These are phyloP conservation scores for Heliornis fulica DNA, from an alignment of 2,113 vertebrate species.

Conservation along the genomic window DNA sequence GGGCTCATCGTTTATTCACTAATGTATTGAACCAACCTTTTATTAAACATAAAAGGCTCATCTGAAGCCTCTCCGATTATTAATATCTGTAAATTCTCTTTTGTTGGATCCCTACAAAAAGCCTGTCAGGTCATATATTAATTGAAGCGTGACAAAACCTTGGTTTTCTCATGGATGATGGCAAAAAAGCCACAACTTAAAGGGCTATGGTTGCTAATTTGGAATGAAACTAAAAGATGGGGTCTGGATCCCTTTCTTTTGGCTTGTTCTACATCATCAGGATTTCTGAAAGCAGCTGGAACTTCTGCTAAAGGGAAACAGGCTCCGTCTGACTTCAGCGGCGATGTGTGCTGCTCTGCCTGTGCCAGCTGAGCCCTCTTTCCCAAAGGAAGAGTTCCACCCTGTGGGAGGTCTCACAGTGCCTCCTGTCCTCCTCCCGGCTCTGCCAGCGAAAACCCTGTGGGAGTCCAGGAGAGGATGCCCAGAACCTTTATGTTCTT, in stretches of 20 bases:
- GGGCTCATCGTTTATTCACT: neutral
- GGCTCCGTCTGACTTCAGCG: neutral
- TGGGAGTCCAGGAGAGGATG: neutral
- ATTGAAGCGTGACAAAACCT: neutral
- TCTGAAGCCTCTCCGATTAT: neutral
- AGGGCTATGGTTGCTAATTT: neutral
- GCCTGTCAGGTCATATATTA: neutral
- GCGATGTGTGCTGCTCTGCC: neutral
- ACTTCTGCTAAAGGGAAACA: neutral
- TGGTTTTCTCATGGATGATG: neutral
- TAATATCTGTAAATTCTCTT: neutral
- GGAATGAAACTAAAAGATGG: neutral
- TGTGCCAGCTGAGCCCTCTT: slow-evolving; percentile 14
- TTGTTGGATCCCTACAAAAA: neutral
- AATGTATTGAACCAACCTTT: neutral
- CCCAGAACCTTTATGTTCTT: neutral
- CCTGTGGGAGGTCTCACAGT: neutral
- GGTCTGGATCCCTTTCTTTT: neutral
- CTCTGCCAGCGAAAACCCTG: neutral
- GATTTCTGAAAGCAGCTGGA: slow-evolving; percentile 27
- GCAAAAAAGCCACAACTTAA: neutral
- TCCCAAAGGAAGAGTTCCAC: neutral
- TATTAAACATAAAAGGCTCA: neutral
- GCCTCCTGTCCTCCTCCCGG: neutral
- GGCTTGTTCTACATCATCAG: neutral